Percentiles rank a stretch among this genome's conserved stretches.
These are phyloP conservation scores for Gymnopithys bicolor DNA, from an alignment of 2,797 vertebrate genomes.

Conservation along the genomic window DNA sequence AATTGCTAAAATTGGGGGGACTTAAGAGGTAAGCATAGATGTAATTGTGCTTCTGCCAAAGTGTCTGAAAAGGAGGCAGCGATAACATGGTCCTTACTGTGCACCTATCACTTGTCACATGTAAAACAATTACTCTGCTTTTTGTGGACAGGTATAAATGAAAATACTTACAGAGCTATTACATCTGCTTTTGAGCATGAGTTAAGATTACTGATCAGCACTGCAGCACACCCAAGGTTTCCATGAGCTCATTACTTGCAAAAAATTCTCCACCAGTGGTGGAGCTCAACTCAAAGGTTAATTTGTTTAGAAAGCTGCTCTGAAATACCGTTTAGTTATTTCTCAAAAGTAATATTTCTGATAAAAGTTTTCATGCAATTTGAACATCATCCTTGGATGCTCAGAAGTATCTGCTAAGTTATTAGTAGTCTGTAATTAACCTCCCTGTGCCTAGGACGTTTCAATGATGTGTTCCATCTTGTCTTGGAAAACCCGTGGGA, in stretches of 20 bases:
- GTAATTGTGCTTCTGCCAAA: neutral
- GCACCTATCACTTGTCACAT: neutral
- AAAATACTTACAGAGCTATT: neutral
- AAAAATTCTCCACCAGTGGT: neutral
- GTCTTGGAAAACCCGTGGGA: neutral
- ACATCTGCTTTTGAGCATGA: neutral
- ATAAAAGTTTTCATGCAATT: neutral
- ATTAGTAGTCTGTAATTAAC: neutral
- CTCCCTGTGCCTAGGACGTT: neutral
- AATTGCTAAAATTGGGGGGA: neutral
- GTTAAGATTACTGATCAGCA: neutral
- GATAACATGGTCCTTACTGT: neutral
- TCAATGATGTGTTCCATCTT: neutral
- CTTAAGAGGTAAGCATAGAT: neutral
- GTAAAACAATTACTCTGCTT: neutral
- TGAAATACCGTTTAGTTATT: neutral
- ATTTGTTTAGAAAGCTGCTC: constrained; percentile 40
- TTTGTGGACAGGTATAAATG: neutral
- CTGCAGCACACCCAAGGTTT: neutral
- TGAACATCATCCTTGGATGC: neutral
- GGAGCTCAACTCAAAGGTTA: constrained; percentile 26
- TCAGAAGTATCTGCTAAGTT: neutral
- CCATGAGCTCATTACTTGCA: neutral
- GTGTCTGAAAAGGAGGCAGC: neutral
- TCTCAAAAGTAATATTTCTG: neutral